Conservation (phyloP, 2,113 vertebrate genomes). For the Hoplias malabaricus region DNA sequence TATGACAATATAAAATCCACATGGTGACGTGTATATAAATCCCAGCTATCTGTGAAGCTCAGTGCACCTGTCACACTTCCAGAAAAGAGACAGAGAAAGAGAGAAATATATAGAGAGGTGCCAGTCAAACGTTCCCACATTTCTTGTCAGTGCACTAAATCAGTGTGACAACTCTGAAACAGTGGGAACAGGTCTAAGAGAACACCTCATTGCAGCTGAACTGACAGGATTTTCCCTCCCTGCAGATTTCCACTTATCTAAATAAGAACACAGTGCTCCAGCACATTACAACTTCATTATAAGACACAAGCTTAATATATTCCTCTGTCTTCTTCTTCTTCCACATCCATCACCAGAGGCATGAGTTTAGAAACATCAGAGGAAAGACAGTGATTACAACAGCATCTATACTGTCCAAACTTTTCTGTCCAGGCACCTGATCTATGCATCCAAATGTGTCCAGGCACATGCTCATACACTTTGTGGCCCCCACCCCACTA, state of each 20-base stretch:
- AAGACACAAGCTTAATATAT: conserved; percentile 33
- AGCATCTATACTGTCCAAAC: not conserved
- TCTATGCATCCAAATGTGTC: too few species aligned
- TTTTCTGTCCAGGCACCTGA: too few species aligned
- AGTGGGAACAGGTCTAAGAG: conserved; percentile 35
- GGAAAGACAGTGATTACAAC: not conserved
- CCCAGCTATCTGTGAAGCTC: not conserved
- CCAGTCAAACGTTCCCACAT: conserved; percentile 1
- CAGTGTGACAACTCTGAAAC: conserved; percentile 30
- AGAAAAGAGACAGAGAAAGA: not conserved
- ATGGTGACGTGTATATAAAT: not conserved
- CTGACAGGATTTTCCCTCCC: conserved; percentile 39
- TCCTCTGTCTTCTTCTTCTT: conserved; percentile 26
- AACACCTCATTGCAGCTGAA: conserved; percentile 50
- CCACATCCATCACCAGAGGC: conserved; percentile 23
- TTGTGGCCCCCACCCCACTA: too few species aligned
- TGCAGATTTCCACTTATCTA: conserved; percentile 47
- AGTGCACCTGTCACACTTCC: not conserved
- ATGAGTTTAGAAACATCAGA: conserved; percentile 7
- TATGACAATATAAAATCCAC: not conserved
- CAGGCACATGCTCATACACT: not conserved
- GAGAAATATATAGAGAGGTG: not conserved
- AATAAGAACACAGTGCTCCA: conserved; percentile 42
- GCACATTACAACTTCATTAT: conserved; percentile 41
- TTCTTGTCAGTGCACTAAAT: conserved; percentile 37